Percentiles rank a stretch among this genome's conserved stretches.
Evolutionary conservation across 1,140 invertebrate genomes (phyloP).

Genomic region (Macrobrachium nipponense): DNA sequence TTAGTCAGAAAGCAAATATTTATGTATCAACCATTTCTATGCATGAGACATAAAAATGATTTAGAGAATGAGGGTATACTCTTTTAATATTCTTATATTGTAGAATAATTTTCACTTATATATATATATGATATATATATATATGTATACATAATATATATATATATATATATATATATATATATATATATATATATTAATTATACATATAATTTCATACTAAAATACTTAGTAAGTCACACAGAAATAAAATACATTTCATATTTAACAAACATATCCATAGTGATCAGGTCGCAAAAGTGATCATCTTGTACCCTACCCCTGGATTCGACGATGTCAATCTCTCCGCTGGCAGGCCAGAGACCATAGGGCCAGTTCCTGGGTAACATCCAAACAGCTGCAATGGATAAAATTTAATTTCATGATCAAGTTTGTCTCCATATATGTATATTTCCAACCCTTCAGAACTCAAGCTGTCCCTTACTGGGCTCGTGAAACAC

Average conservation of each 20-base stretch:
- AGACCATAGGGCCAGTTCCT: conserved; percentile 68
- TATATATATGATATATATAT: neutral
- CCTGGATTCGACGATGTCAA: conserved; percentile 73
- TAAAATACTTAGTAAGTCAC: neutral
- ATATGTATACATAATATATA: neutral
- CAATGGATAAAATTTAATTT: neutral
- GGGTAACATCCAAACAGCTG: conserved; percentile 69
- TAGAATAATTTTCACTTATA: too few relatives aligned
- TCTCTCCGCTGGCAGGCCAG: conserved; percentile 73
- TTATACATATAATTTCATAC: too few relatives aligned
- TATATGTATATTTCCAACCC: too few relatives aligned
- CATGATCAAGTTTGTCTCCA: neutral
- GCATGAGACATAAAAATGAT: too few relatives aligned
- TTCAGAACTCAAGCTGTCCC: too few relatives aligned
- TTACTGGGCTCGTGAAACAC: too few relatives aligned
- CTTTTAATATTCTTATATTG: too few relatives aligned
- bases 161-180: too few relatives aligned
- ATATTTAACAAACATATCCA: neutral
- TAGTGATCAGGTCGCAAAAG: neutral
- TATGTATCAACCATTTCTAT: too few relatives aligned
- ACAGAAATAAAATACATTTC: neutral
- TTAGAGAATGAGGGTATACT: too few relatives aligned
- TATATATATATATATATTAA: too few relatives aligned
- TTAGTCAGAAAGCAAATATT: too few relatives aligned
- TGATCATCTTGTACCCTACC: conserved; percentile 69